Conservation (phyloP, 2,888 invertebrate species). For the Plagiodera versicolora region DNA sequence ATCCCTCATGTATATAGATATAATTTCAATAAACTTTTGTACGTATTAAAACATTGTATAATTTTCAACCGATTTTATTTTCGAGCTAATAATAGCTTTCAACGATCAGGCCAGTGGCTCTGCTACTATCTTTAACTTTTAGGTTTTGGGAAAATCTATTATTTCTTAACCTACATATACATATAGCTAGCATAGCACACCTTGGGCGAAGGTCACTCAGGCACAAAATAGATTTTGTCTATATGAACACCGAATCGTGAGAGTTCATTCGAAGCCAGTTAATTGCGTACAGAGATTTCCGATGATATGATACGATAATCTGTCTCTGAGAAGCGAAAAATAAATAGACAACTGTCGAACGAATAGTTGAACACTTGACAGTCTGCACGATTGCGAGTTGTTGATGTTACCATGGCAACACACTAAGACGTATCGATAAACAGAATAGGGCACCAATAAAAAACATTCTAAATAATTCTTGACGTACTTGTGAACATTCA, state of each 20-base stretch:
- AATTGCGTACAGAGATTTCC: no score
- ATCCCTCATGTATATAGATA: background rate
- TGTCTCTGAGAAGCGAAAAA: no score
- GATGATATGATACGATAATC: no score
- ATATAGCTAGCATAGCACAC: slow-evolving; percentile 9
- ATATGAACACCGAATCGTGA: background rate
- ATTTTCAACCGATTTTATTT: slow-evolving; percentile 9
- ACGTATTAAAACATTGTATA: background rate
- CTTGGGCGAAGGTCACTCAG: slow-evolving; percentile 6
- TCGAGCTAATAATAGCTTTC: slow-evolving; percentile 38
- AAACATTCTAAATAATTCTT: no score
- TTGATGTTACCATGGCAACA: no score
- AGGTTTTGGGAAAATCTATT: slow-evolving; percentile 32
- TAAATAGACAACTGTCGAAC: no score
- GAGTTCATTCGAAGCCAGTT: background rate
- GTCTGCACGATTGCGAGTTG: no score
- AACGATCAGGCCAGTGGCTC: slow-evolving; percentile 35
- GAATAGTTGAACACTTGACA: no score
- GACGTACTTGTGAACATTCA: no score
- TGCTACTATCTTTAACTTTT: slow-evolving; percentile 37
- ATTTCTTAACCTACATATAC: slow-evolving; percentile 19
- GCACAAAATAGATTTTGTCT: background rate
- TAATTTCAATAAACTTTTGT: background rate
- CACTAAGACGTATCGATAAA: no score
- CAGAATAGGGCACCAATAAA: no score